Evolutionary conservation across 1,140 invertebrate genomes (phyloP).

Genomic region (Battus philenor): DNA sequence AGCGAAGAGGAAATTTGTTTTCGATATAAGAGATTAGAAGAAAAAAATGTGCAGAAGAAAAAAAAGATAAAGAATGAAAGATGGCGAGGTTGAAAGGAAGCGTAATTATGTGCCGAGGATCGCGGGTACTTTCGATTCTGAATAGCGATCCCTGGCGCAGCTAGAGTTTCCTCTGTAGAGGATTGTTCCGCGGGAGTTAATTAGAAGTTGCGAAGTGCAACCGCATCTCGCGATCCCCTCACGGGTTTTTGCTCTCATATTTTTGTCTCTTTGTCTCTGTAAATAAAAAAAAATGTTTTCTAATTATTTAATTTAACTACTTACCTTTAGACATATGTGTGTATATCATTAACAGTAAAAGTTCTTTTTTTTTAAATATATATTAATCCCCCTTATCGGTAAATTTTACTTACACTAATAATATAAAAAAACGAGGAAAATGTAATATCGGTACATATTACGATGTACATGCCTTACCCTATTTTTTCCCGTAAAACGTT

Average conservation of each 20-base stretch:
- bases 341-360: too few species aligned
- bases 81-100: neutral
- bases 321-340: too few species aligned
- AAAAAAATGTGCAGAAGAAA: neutral
- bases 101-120: constrained; percentile 8
- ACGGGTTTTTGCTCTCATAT: constrained; percentile 20
- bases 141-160: constrained; percentile 29
- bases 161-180: constrained; percentile 20
- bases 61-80: constrained; percentile 7
- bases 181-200: constrained; percentile 36
- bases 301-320: too few species aligned
- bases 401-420: too few species aligned
- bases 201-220: constrained; percentile 38
- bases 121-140: constrained; percentile 23
- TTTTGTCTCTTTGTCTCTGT: constrained; percentile 9
- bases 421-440: too few species aligned
- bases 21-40: constrained; percentile 11
- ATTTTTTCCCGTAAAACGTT: too few species aligned
- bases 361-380: too few species aligned
- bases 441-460: too few species aligned
- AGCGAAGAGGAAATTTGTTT: constrained; percentile 5
- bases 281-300: too few species aligned
- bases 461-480: too few species aligned
- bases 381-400: too few species aligned
- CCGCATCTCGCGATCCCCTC: constrained; percentile 17